Evolutionary conservation across 2,113 vertebrate genomes (phyloP).

Genomic region (Phainopepla nitens): DNA sequence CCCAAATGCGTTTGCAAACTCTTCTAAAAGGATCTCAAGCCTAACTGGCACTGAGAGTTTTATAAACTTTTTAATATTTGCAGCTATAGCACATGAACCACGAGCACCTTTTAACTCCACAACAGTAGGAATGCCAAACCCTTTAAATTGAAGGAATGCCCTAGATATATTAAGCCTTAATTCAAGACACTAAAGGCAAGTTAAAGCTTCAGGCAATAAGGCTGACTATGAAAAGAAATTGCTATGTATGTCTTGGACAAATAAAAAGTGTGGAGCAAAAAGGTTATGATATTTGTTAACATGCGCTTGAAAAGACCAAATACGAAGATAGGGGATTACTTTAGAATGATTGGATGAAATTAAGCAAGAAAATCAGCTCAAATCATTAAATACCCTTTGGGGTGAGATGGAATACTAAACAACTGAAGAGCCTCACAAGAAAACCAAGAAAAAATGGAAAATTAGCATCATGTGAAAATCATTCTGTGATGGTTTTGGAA

Average conservation of each 20-base stretch:
- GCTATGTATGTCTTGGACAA: neutral
- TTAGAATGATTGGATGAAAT: neutral
- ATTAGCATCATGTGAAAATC: neutral
- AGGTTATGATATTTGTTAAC: slow-evolving; percentile 24
- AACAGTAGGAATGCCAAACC: neutral
- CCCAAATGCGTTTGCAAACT: neutral
- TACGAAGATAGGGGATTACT: neutral
- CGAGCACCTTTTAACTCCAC: neutral
- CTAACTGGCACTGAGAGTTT: neutral
- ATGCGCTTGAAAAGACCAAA: neutral
- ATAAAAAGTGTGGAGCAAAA: slow-evolving; percentile 4
- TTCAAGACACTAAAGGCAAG: neutral
- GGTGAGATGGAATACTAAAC: neutral
- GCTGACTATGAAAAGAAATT: neutral
- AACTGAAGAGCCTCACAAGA: neutral
- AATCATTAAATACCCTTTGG: neutral
- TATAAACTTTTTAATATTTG: neutral
- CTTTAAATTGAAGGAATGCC: neutral
- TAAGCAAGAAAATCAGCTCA: neutral
- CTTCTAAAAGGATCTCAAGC: neutral
- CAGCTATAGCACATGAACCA: neutral
- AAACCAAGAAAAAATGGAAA: neutral
- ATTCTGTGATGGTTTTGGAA: neutral
- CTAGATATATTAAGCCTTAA: neutral
- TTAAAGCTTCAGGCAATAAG: neutral